phyloP scores from a whole-genome alignment of 2,888 invertebrate genomes.

The Schizotus pectinicornis region DNA sequence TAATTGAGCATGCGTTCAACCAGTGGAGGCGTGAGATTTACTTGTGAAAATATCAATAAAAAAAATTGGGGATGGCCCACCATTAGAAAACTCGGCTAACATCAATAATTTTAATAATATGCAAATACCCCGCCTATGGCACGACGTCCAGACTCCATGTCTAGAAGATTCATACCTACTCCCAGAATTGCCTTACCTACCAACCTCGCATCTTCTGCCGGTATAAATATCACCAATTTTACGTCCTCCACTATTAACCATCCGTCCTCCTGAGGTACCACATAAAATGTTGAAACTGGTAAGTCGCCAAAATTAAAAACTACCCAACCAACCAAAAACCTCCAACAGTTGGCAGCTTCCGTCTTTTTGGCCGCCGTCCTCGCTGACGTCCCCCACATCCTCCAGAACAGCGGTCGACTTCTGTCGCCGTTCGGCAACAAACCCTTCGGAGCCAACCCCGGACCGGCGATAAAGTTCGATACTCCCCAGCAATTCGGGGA shows the following conservation, averaged over 20 bases:
- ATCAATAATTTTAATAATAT: too few species aligned
- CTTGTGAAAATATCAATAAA: too few species aligned
- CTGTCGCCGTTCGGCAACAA: conserved; percentile 16
- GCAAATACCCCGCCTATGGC: too few species aligned
- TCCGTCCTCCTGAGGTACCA: background rate
- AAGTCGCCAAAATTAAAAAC: background rate
- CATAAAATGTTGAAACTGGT: conserved; percentile 17
- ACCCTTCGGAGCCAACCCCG: conserved; percentile 8
- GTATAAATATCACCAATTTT: conserved; percentile 21
- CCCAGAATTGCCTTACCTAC: too few species aligned
- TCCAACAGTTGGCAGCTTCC: background rate
- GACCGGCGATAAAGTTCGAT: conserved; percentile 16
- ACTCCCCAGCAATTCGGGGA: conserved; percentile 36
- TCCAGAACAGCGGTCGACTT: background rate
- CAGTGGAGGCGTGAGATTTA: too few species aligned
- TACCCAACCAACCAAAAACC: background rate
- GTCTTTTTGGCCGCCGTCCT: background rate
- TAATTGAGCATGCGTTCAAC: too few species aligned
- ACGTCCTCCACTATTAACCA: background rate
- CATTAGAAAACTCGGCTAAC: too few species aligned
- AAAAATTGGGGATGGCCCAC: too few species aligned
- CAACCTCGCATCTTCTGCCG: background rate
- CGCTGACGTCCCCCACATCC: conserved; percentile 10
- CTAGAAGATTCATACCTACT: conserved; percentile 4
- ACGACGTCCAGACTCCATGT: too few species aligned